Conservation (phyloP, 2,797 vertebrate species). For the Coranthus polyacanthus region DNA sequence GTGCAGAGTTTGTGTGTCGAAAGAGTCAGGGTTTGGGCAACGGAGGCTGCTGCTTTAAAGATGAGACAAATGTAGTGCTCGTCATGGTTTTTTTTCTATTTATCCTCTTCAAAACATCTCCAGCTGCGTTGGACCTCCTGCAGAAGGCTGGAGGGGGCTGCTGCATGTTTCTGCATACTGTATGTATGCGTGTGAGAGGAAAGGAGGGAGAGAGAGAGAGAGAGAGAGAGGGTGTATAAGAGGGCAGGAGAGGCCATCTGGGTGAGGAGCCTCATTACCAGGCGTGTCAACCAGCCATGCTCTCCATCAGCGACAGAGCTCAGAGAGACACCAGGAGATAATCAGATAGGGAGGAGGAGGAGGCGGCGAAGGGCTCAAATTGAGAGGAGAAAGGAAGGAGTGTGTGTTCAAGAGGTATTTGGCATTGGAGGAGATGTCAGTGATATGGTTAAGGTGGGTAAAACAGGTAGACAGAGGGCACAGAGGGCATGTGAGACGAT, state of each 20-base stretch:
- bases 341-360: slow-evolving; percentile 62
- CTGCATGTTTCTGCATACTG: slow-evolving; percentile 40
- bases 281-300: slow-evolving; percentile 77
- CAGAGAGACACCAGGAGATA: slow-evolving; percentile 73
- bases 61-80: slow-evolving; percentile 52
- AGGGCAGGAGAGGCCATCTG: slow-evolving; percentile 75
- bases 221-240: slow-evolving; percentile 39
- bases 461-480: slow-evolving; percentile 37
- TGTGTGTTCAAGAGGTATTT: slow-evolving; percentile 49
- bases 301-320: slow-evolving; percentile 71
- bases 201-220: too few relatives aligned
- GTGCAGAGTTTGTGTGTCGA: too few relatives aligned
- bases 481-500: slow-evolving; percentile 25
- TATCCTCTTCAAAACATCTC: slow-evolving; percentile 58
- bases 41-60: slow-evolving; percentile 24
- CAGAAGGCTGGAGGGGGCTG: slow-evolving; percentile 15
- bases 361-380: slow-evolving; percentile 44
- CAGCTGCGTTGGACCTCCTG: slow-evolving; percentile 64
- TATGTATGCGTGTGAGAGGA: slow-evolving; percentile 24
- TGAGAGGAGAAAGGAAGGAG: slow-evolving; percentile 44
- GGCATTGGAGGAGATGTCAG: slow-evolving; percentile 35
- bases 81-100: slow-evolving; percentile 48
- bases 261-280: slow-evolving; percentile 80
- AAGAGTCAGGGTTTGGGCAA: background rate
- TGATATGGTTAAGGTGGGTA: slow-evolving; percentile 27